Evolutionary conservation across 2,888 invertebrate species (phyloP).

Genomic region (Eudiplozoon nipponicum): DNA sequence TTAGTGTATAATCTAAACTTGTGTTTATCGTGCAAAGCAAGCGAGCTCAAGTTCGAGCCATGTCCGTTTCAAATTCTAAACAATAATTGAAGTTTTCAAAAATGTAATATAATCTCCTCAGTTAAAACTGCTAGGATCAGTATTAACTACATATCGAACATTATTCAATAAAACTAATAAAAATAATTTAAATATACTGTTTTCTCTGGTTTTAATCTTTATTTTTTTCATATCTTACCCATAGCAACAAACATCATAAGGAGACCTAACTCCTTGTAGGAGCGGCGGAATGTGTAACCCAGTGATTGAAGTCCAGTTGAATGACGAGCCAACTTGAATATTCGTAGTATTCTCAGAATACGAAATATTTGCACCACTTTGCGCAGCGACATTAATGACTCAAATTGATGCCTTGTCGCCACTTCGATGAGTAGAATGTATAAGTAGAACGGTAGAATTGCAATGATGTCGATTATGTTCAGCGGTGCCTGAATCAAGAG

Average conservation of each 20-base stretch:
- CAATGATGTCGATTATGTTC: constrained; percentile 83
- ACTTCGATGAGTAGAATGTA: constrained; percentile 67
- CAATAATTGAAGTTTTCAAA: too few relatives aligned
- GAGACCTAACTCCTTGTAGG: constrained; percentile 78
- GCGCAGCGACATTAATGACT: constrained; percentile 15
- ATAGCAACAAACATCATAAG: constrained; percentile 94
- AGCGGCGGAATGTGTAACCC: constrained; percentile 82
- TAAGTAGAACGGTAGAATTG: constrained; percentile 90
- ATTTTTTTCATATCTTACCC: too few relatives aligned
- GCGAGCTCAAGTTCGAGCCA: too few relatives aligned
- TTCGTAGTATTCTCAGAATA: constrained; percentile 33
- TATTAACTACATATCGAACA: too few relatives aligned
- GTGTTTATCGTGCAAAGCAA: too few relatives aligned
- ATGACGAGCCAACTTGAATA: constrained; percentile 43
- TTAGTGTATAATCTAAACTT: too few relatives aligned
- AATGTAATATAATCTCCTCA: too few relatives aligned
- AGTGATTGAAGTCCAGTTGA: constrained; percentile 86
- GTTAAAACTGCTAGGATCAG: too few relatives aligned
- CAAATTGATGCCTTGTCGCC: constrained; percentile 15
- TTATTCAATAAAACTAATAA: too few relatives aligned
- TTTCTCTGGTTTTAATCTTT: too few relatives aligned
- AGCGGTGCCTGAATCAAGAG: constrained; percentile 87
- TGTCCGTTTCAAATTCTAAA: too few relatives aligned
- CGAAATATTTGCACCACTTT: constrained; percentile 81
- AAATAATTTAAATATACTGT: too few relatives aligned